Conservation (phyloP, 2,888 invertebrate genomes). For the Sepiola atlantica region DNA sequence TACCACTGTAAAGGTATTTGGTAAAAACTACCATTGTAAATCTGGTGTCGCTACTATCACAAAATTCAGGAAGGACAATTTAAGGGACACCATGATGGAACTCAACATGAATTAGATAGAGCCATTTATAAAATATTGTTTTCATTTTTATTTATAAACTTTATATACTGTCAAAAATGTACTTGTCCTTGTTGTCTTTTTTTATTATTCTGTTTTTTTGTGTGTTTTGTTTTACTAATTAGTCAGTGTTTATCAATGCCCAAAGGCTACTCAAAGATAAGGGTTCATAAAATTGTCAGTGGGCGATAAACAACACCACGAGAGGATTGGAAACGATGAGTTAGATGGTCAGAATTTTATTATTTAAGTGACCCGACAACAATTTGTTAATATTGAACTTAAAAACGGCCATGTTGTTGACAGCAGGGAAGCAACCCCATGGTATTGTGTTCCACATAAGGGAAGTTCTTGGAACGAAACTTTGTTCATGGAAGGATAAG, state of each 20-base stretch:
- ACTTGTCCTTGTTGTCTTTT: not conserved
- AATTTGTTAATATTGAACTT: no score
- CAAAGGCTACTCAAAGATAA: not conserved
- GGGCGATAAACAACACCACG: no score
- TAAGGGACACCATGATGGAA: not conserved
- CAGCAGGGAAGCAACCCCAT: no score
- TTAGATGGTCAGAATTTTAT: no score
- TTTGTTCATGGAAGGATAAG: no score
- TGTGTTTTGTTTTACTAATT: not conserved
- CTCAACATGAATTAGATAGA: not conserved
- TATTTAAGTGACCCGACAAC: no score
- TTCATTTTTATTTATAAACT: not conserved
- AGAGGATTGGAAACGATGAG: no score
- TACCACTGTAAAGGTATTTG: no score
- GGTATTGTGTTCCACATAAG: no score
- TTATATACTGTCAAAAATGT: not conserved
- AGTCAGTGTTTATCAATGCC: not conserved
- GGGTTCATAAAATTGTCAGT: no score
- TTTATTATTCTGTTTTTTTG: not conserved
- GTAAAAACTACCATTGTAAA: not conserved
- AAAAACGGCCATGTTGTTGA: no score
- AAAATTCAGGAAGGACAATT: not conserved
- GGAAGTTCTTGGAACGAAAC: no score
- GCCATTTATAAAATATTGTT: not conserved
- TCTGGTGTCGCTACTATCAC: not conserved